Conservation (phyloP, 2,113 vertebrate genomes). For the Osmerus mordax region DNA sequence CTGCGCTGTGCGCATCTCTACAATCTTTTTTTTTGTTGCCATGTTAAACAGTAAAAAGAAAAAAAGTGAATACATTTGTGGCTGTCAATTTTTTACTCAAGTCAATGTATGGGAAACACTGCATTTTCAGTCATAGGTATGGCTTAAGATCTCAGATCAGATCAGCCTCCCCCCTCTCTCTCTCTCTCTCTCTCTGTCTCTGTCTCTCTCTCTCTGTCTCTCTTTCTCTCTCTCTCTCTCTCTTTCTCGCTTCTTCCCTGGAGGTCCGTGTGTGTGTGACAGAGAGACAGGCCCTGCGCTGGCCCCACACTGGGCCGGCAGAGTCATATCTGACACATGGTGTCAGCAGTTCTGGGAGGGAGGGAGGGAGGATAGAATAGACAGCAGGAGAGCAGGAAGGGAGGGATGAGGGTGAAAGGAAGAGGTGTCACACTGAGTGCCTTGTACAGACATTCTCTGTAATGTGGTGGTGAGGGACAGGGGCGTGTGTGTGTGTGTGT, state of each 20-base stretch:
- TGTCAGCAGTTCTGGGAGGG: not conserved
- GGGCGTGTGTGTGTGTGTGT: conserved; percentile 30
- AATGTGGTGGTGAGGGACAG: not conserved
- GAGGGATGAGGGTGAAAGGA: not conserved
- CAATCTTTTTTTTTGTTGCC: no score
- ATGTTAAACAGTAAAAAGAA: no score
- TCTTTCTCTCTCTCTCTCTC: not conserved
- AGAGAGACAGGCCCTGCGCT: not conserved
- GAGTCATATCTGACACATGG: not conserved
- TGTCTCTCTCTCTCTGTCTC: not conserved
- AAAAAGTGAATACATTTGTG: no score
- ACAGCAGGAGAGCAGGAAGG: not conserved
- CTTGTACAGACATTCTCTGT: conserved; percentile 6
- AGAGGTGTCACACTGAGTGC: not conserved
- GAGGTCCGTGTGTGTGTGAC: not conserved
- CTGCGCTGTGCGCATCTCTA: no score
- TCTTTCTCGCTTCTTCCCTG: not conserved
- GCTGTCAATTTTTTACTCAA: no score
- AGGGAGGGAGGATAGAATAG: not conserved
- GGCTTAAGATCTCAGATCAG: no score
- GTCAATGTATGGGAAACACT: no score
- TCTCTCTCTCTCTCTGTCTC: not conserved
- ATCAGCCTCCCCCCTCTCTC: not conserved
- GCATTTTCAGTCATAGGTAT: no score
- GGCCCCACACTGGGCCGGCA: not conserved